phyloP scores from a whole-genome alignment of 2,888 invertebrate species.

The Unio pictorum region DNA sequence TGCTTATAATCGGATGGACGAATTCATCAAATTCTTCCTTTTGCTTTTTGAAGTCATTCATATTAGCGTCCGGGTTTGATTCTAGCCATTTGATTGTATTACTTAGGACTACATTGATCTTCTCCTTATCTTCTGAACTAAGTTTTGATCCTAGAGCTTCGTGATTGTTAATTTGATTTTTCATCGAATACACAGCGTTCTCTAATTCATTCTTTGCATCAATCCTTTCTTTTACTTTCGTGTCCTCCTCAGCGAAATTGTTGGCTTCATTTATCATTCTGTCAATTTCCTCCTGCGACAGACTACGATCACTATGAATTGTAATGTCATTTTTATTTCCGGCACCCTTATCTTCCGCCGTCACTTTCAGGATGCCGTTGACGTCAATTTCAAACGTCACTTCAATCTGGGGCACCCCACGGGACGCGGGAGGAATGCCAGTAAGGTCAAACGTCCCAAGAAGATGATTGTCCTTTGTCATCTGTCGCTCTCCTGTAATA shows the following conservation, averaged over 20 bases:
- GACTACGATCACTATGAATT: constrained; percentile 96
- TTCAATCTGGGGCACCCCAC: constrained; percentile 73
- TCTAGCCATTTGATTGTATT: constrained; percentile 99
- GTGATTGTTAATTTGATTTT: constrained; percentile 96
- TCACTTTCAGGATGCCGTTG: constrained; percentile 76
- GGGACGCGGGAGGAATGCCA: constrained; percentile 87
- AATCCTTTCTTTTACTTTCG: constrained; percentile 86
- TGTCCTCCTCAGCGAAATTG: constrained; percentile 98
- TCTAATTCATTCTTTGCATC: constrained; percentile 98
- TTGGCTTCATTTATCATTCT: constrained; percentile 99
- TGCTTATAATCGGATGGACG: constrained; percentile 96
- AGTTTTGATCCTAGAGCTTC: constrained; percentile 95
- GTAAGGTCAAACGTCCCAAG: constrained; percentile 98
- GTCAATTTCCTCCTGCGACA: constrained; percentile 98
- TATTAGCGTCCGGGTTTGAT: constrained; percentile 92
- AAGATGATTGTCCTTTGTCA: constrained; percentile 99
- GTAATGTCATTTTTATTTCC: constrained; percentile 99
- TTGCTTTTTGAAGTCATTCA: constrained; percentile 93
- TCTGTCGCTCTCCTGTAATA: constrained; percentile 90
- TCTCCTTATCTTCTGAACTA: constrained; percentile 90
- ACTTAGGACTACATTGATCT: constrained; percentile 95
- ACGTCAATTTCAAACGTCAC: constrained; percentile 75
- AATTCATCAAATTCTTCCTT: constrained; percentile 95
- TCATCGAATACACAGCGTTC: constrained; percentile 93
- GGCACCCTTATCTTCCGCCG: constrained; percentile 99